Conservation (phyloP, 2,888 invertebrate species). For the Toxonevra muliebris region DNA sequence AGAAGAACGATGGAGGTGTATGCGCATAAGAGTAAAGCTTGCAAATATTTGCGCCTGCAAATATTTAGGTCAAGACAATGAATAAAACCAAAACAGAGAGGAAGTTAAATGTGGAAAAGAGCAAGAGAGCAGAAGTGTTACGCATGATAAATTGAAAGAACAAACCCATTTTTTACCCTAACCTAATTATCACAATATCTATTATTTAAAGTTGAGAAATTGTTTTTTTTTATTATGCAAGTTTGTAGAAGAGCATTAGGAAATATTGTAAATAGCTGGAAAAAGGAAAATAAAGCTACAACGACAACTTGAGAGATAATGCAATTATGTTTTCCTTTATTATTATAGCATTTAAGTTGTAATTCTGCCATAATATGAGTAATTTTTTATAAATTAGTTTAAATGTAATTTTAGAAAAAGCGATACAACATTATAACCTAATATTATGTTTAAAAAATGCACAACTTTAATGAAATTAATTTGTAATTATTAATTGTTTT, state of each 20-base stretch:
- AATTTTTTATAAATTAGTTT: conserved; percentile 30
- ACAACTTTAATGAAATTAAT: background rate
- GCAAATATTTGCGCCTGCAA: too few relatives aligned
- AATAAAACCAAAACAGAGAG: conserved; percentile 10
- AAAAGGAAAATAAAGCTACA: background rate
- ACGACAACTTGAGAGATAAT: background rate
- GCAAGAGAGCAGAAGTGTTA: background rate
- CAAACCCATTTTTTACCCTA: background rate
- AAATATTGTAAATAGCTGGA: background rate
- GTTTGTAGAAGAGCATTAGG: background rate
- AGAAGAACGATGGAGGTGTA: background rate
- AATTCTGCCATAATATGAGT: conserved; percentile 37
- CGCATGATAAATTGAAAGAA: background rate
- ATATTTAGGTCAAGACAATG: too few relatives aligned
- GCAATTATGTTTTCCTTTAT: background rate
- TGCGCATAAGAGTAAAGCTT: too few relatives aligned
- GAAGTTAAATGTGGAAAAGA: background rate
- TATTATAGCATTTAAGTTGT: conserved; percentile 40
- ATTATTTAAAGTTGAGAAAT: too few relatives aligned
- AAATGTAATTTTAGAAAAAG: conserved; percentile 20
- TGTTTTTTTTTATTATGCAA: background rate
- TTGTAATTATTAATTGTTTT: background rate
- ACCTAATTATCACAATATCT: background rate
- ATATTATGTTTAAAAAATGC: background rate
- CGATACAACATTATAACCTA: background rate